phyloP scores from a whole-genome alignment of 2,797 vertebrate genomes.

The Rhinophrynus dorsalis region DNA sequence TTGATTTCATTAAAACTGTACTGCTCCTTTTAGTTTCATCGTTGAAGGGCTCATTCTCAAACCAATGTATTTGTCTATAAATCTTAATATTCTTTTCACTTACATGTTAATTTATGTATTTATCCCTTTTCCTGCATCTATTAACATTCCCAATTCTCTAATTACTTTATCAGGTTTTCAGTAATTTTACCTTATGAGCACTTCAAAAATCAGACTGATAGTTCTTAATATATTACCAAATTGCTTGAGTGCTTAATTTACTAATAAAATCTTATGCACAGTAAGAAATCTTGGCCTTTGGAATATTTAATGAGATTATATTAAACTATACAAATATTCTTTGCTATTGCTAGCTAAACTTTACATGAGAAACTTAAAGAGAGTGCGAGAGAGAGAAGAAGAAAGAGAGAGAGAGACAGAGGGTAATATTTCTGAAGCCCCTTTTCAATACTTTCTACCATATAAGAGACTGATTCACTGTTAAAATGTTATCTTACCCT shows the following conservation, averaged over 20 bases:
- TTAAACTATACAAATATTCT: background rate
- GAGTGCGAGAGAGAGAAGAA: too few species aligned
- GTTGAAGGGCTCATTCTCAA: slow-evolving; percentile 20
- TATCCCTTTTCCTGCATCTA: slow-evolving; percentile 48
- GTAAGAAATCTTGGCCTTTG: slow-evolving; percentile 55
- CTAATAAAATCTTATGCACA: slow-evolving; percentile 49
- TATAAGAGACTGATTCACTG: slow-evolving; percentile 8
- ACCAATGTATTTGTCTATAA: slow-evolving; percentile 36
- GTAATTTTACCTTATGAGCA: slow-evolving; percentile 61
- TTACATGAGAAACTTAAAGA: slow-evolving; percentile 28
- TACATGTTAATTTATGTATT: slow-evolving; percentile 49
- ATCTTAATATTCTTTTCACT: slow-evolving; percentile 49
- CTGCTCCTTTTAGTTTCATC: too few species aligned
- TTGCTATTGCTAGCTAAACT: slow-evolving; percentile 40
- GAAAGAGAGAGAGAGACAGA: too few species aligned
- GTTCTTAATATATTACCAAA: slow-evolving; percentile 54
- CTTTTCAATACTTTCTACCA: too few species aligned
- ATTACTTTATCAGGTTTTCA: slow-evolving; percentile 59
- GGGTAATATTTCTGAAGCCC: too few species aligned
- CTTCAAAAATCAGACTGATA: slow-evolving; percentile 58
- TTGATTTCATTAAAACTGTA: too few species aligned
- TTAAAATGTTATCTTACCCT: background rate
- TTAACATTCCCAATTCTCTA: slow-evolving; percentile 60
- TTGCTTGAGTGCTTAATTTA: slow-evolving; percentile 57
- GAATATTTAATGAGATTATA: slow-evolving; percentile 49